Evolutionary conservation across 2,888 invertebrate genomes (phyloP).

Genomic region (Pogonocherus hispidulus): DNA sequence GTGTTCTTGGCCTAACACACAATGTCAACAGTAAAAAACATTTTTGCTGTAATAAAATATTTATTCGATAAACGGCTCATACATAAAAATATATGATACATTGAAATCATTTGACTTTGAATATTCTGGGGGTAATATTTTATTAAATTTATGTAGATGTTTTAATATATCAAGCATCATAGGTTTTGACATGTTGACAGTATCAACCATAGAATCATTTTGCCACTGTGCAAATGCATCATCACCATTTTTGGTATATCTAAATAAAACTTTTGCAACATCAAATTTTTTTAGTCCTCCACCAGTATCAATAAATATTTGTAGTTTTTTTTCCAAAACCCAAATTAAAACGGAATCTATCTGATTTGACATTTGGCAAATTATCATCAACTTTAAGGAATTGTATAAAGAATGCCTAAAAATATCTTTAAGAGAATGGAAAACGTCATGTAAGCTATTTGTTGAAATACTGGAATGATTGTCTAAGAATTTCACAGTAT

Average conservation of each 20-base stretch:
- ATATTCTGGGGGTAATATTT: constrained; percentile 72
- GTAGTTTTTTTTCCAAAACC: constrained; percentile 75
- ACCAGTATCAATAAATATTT: constrained; percentile 66
- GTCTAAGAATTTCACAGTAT: constrained; percentile 69
- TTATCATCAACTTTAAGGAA: constrained; percentile 72
- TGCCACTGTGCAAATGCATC: constrained; percentile 71
- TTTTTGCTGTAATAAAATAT: constrained; percentile 8
- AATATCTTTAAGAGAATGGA: constrained; percentile 70
- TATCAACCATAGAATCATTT: constrained; percentile 70
- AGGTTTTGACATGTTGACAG: constrained; percentile 72
- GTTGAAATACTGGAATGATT: constrained; percentile 55
- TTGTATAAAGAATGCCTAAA: constrained; percentile 71
- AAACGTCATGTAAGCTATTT: constrained; percentile 69
- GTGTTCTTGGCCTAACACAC: too few relatives aligned
- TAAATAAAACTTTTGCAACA: constrained; percentile 74
- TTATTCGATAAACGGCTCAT: constrained; percentile 41
- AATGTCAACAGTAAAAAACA: too few relatives aligned
- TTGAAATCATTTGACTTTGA: constrained; percentile 72
- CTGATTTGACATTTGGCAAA: constrained; percentile 67
- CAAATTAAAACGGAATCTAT: constrained; percentile 73
- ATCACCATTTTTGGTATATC: constrained; percentile 69
- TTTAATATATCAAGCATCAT: constrained; percentile 73
- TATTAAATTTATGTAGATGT: constrained; percentile 72
- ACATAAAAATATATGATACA: constrained; percentile 72
- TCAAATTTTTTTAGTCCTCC: constrained; percentile 65